Evolutionary conservation across 1,140 invertebrate species (phyloP), one percentile per base, ranked within the genome.

Genomic region (Bombus vancouverensis): DNA sequence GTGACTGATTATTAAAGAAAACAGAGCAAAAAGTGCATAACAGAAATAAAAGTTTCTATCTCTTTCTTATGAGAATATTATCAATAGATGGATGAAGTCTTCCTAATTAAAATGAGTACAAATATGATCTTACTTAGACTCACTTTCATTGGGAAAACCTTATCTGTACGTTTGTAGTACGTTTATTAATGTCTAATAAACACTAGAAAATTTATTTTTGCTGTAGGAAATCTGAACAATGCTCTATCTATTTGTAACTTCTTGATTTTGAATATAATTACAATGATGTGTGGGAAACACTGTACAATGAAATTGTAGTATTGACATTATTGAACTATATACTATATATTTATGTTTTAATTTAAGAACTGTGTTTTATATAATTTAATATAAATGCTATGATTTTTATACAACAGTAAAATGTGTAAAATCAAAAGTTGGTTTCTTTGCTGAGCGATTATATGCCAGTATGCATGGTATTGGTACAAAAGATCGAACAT

Each of bases 401-500:
- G 10, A 12, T 42, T 42, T 78, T 92, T 91, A 79, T 88, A 93
- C 94, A 95, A 76, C 91, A 98, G 98, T 98, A 1, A 98, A 98
- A 95, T 98, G 97, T 93, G 98, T 98, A 13, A 98, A 98, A 93
- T 99, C 98, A 93, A 98, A 98, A 94, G 98, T 98, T 75, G 97
- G 97, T 66, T 99, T 98, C 95, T 99, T 99, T 95, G 98, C 99
- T 77, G 98, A 99, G 93, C 97, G 98, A 89, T 95, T 99, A 18
- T 97, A 99, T 92, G 97, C 98, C 70, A 97, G 98, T 71, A 99
- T 99, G 98, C 97, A 97, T 88, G 98, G 98, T 70, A 88, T 98
- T 90, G 98, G 98, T 65, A 99, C 98, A 47, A 98, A 98, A 90
- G 98, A 99, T 94, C 97, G 98, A 89, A 98, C 97, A 77, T 95